Percentiles rank a stretch among this genome's conserved stretches.
Conservation (phyloP, 2,888 invertebrate species). For the Mesorhabditis belari region DNA sequence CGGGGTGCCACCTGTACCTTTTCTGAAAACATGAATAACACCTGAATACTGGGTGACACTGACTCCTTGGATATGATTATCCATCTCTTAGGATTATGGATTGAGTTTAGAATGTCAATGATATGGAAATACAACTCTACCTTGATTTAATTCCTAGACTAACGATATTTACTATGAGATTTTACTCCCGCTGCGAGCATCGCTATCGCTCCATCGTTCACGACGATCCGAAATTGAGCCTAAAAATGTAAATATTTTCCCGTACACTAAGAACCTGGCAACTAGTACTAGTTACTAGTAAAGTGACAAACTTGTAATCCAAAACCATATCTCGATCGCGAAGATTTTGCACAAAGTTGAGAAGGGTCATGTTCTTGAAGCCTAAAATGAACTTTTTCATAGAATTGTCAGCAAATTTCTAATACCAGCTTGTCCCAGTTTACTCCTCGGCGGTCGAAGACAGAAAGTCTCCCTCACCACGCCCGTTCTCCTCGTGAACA, state of each 20-base stretch:
- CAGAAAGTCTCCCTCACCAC: constrained; percentile 19
- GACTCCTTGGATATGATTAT: not conserved
- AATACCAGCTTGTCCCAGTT: not conserved
- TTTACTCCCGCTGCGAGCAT: constrained; percentile 48
- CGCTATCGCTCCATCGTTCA: constrained; percentile 43
- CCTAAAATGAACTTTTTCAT: constrained; percentile 10
- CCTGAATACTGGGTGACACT: constrained; percentile 46
- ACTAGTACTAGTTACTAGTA: too few relatives aligned
- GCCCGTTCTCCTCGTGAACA: constrained; percentile 49
- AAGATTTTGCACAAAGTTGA: constrained; percentile 44
- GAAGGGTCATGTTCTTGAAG: constrained; percentile 32
- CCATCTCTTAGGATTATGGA: too few relatives aligned
- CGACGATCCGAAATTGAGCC: constrained; percentile 39
- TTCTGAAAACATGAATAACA: constrained; percentile 40
- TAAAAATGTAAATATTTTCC: too few relatives aligned
- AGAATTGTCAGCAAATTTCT: not conserved
- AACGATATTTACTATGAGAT: constrained; percentile 35
- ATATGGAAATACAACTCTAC: not conserved
- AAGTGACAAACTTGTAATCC: constrained; percentile 42
- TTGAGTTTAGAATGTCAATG: too few relatives aligned
- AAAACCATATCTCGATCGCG: constrained; percentile 40
- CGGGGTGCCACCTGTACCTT: constrained; percentile 49
- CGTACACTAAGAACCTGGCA: too few relatives aligned
- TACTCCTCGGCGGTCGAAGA: not conserved
- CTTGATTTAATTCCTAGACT: not conserved